Evolutionary conservation across 2,888 invertebrate species (phyloP), one percentile per base, ranked within the genome.

Genomic region (Folsomia candida): DNA sequence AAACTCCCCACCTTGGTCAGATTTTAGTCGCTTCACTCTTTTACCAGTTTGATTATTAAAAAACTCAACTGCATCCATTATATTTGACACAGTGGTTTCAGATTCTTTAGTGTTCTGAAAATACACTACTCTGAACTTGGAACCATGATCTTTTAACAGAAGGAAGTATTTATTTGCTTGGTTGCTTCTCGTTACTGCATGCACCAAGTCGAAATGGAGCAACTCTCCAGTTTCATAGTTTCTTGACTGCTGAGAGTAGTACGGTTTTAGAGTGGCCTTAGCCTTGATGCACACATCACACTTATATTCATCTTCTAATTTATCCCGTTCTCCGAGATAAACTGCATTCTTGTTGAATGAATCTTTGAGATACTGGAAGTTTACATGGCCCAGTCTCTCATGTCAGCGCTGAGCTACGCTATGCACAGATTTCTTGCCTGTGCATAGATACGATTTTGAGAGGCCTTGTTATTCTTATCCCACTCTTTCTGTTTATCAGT

Each of bases 361-460:
- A 3, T 65, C 26, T 26, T 28, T 57, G 2, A 75, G 25, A 22
- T 20, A 73, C 18, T 64, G 14, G 2, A 1, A 18, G 37, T 75
- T 75, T 1, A 75, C 59, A 37, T 75, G 75, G 0, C 47, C 71
- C 14, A 72, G 28, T 47, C 75, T 27, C 27, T 75, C 68, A 37
- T 75, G 75, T 71, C 72, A 73, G n/a, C n/a, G n/a, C n/a, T n/a
- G n/a, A n/a, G n/a, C n/a, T n/a, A n/a, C n/a, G n/a, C n/a, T n/a
- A n/a, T n/a, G n/a, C n/a, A n/a, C n/a, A n/a, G n/a, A n/a, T n/a
- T n/a, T n/a, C n/a, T n/a, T n/a, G n/a, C n/a, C n/a, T n/a, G n/a
- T n/a, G n/a, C n/a, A n/a, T n/a, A n/a, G n/a, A n/a, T n/a, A n/a
- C n/a, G n/a, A n/a, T n/a, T n/a, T n/a, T n/a, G n/a, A n/a, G n/a